Evolutionary conservation across 2,113 vertebrate species (phyloP).

Genomic region (Dendropsophus ebraccatus): DNA sequence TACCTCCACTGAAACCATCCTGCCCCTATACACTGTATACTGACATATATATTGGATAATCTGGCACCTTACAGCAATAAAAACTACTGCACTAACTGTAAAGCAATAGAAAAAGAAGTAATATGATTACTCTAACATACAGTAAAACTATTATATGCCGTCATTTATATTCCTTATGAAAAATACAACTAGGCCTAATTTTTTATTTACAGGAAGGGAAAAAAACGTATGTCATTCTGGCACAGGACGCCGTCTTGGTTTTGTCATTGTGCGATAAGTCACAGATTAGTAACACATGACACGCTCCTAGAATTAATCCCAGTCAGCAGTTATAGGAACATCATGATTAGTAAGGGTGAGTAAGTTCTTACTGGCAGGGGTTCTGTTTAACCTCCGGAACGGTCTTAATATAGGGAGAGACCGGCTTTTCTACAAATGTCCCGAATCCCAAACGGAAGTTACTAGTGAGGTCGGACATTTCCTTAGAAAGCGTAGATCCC

Average conservation of each 20-base stretch:
- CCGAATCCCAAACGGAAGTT: constrained; percentile 96
- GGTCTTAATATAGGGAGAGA: constrained; percentile 92
- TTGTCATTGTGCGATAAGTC: background rate
- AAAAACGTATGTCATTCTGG: background rate
- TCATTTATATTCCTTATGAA: background rate
- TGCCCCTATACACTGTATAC: no score
- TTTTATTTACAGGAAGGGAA: background rate
- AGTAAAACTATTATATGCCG: background rate
- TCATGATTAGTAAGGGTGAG: constrained; percentile 14
- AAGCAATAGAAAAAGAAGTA: no score
- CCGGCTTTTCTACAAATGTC: constrained; percentile 97
- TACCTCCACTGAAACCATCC: no score
- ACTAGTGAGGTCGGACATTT: constrained; percentile 94
- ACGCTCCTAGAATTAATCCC: background rate
- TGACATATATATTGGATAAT: no score
- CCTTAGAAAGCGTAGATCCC: constrained; percentile 88
- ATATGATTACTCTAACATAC: background rate
- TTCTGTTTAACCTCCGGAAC: constrained; percentile 82
- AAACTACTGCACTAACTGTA: no score
- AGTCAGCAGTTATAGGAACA: constrained; percentile 19
- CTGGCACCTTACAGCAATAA: no score
- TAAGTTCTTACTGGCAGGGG: constrained; percentile 87
- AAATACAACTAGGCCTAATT: background rate
- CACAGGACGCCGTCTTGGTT: background rate
- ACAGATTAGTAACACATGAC: constrained; percentile 20